Evolutionary conservation across 53 echinoderm and acorn worm genomes (phyloP).

Genomic region (Holothuria scabra): DNA sequence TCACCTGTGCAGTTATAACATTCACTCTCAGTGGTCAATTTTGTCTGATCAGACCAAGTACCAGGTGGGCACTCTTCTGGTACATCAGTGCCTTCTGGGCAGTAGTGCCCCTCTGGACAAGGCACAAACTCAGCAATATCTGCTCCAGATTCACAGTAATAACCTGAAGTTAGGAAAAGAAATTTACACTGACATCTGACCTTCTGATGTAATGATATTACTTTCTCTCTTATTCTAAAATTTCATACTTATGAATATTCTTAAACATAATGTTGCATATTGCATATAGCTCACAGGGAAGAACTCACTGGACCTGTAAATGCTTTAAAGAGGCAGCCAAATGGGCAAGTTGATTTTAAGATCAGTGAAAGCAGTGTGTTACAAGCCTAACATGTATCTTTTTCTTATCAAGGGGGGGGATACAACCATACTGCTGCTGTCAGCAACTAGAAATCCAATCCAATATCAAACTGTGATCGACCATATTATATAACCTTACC

Average conservation of each 20-base stretch:
- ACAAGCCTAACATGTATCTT: too few species aligned
- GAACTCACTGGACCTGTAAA: too few species aligned
- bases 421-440: too few species aligned
- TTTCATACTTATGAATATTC: not conserved
- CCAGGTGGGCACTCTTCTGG: conserved; percentile 89
- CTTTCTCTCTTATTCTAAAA: not conserved
- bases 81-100: conserved; percentile 78
- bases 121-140: conserved; percentile 73
- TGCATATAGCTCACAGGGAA: too few species aligned
- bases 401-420: too few species aligned
- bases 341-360: too few species aligned
- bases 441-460: too few species aligned
- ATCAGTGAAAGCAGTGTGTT: too few species aligned
- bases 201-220: not conserved
- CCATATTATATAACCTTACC: too few species aligned
- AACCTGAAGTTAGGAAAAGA: conserved; percentile 60
- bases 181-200: not conserved
- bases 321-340: too few species aligned
- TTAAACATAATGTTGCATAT: not conserved
- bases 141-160: conserved; percentile 86
- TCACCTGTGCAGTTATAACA: conserved; percentile 95
- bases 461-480: too few species aligned
- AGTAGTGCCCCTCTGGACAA: conserved; percentile 79
- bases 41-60: conserved; percentile 77
- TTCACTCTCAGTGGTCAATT: conserved; percentile 72